Evolutionary conservation across 2,113 vertebrate species (phyloP).

Genomic region (Scomber colias): DNA sequence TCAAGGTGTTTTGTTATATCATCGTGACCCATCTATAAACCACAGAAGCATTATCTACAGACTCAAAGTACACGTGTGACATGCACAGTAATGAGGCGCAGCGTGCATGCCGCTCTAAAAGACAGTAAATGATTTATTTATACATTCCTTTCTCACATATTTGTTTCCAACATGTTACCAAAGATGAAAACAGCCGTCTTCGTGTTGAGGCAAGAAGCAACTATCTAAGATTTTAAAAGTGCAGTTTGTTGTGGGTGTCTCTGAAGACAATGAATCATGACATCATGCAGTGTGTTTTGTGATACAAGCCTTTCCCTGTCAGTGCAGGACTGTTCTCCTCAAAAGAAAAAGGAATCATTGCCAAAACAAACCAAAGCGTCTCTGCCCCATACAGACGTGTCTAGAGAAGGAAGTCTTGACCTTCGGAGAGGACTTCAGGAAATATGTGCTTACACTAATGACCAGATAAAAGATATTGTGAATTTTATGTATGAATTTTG

Average conservation of each 20-base stretch:
- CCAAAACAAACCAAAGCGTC: slow-evolving; percentile 68
- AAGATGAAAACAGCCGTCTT: slow-evolving; percentile 76
- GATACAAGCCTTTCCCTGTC: slow-evolving; percentile 75
- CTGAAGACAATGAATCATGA: slow-evolving; percentile 76
- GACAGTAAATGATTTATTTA: slow-evolving; percentile 81
- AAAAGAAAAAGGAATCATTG: slow-evolving; percentile 56
- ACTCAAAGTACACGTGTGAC: slow-evolving; percentile 73
- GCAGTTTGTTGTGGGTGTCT: slow-evolving; percentile 77
- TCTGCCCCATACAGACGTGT: slow-evolving; percentile 46
- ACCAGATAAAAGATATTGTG: slow-evolving; percentile 2
- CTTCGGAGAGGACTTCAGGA: slow-evolving; percentile 52
- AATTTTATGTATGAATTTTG: background rate
- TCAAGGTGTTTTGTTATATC: slow-evolving; percentile 56
- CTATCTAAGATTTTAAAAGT: slow-evolving; percentile 70
- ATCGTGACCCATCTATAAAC: slow-evolving; percentile 66
- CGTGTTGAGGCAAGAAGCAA: slow-evolving; percentile 62
- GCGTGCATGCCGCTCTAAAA: slow-evolving; percentile 62
- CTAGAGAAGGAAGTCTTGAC: slow-evolving; percentile 61
- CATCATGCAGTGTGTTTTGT: slow-evolving; percentile 78
- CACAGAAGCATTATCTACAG: slow-evolving; percentile 64
- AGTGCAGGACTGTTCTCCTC: slow-evolving; percentile 65
- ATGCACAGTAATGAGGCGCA: slow-evolving; percentile 74
- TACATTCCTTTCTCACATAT: slow-evolving; percentile 74
- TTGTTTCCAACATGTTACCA: slow-evolving; percentile 72
- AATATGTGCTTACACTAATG: slow-evolving; percentile 40